A percentile compares a stretch with the other conserved stretches of the same genome.
These are phyloP conservation scores for Dendrolimus punctatus DNA, from an alignment of 1,140 invertebrate genomes.

Conservation along the genomic window DNA sequence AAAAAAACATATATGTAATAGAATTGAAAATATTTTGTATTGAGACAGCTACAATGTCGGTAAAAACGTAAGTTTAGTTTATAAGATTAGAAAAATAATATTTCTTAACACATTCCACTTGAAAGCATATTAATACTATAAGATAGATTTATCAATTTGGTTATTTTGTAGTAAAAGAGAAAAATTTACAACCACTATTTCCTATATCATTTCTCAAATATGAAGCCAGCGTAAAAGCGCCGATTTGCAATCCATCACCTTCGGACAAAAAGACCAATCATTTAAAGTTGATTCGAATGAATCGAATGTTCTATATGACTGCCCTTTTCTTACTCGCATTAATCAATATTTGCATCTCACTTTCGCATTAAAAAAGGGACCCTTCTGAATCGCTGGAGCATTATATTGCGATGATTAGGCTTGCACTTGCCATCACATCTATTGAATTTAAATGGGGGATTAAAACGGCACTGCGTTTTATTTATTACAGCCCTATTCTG, in stretches of 20 bases:
- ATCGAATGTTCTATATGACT: constrained; percentile 31
- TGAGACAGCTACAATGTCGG: no score
- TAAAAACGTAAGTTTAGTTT: no score
- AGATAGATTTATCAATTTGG: no score
- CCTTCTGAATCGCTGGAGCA: constrained; percentile 49
- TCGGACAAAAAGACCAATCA: constrained; percentile 59
- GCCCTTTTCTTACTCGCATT: constrained; percentile 11
- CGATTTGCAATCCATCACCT: constrained; percentile 62
- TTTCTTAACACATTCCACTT: no score
- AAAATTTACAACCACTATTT: not conserved
- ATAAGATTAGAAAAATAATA: no score
- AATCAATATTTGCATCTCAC: constrained; percentile 26
- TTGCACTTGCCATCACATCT: constrained; percentile 56
- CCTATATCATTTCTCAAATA: constrained; percentile 3
- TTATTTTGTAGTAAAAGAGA: no score
- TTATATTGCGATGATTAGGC: constrained; percentile 70
- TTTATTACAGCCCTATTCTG: constrained; percentile 66
- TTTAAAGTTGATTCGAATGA: constrained; percentile 67
- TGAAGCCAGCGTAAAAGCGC: constrained; percentile 25
- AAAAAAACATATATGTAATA: no score
- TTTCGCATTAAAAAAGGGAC: constrained; percentile 44
- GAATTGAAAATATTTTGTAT: no score
- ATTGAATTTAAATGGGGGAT: constrained; percentile 71
- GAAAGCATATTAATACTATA: no score
- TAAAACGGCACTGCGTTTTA: constrained; percentile 55